A percentile compares a stretch with the other conserved stretches of the same genome.
Conservation (phyloP, 2,113 vertebrate genomes). For the Odontophorus gujanensis region DNA sequence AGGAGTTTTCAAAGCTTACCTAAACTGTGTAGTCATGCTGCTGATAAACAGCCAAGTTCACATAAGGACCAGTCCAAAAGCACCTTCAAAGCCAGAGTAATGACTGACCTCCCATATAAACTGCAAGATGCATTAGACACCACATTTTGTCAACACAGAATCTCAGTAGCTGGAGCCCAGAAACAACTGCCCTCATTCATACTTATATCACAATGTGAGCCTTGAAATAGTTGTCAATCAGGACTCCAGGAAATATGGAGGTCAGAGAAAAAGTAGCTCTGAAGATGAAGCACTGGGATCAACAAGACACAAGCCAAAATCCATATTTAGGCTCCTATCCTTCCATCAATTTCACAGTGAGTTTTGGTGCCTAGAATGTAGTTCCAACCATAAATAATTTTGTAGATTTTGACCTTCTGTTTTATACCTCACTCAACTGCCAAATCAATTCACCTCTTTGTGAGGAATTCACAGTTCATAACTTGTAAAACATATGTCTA, state of each 20-base stretch:
- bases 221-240: neutral
- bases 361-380: neutral
- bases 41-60: constrained; percentile 41
- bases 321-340: neutral
- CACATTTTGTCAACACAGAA: neutral
- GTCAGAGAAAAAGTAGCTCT: neutral
- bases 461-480: neutral
- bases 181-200: neutral
- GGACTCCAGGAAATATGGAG: neutral
- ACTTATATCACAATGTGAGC: neutral
- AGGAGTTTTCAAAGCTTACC: constrained; percentile 44
- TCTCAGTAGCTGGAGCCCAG: neutral
- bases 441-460: neutral
- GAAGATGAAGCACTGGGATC: neutral
- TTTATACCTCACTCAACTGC: neutral
- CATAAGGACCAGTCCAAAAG: constrained; percentile 8
- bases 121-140: neutral
- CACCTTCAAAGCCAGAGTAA: constrained; percentile 27
- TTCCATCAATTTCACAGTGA: neutral
- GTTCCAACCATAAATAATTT: neutral
- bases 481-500: neutral
- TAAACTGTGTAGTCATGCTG: constrained; percentile 41
- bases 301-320: neutral
- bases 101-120: neutral
- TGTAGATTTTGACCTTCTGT: neutral